Evolutionary conservation across 2,797 vertebrate species (phyloP).

Genomic region (Iguana delicatissima): DNA sequence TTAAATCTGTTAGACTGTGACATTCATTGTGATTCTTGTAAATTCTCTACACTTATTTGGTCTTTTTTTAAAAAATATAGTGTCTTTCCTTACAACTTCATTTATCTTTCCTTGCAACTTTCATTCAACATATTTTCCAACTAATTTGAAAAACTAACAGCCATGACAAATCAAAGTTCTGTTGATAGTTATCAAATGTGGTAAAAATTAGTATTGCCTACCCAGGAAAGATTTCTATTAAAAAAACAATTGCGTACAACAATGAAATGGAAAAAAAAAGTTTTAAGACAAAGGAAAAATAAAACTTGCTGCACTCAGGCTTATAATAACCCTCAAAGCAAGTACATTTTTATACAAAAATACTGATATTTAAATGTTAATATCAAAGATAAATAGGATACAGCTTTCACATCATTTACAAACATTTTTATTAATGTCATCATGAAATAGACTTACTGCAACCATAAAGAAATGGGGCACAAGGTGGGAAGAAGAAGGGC

Average conservation of each 20-base stretch:
- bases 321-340: constrained; percentile 60
- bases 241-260: constrained; percentile 31
- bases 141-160: constrained; percentile 41
- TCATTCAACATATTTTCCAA: constrained; percentile 27
- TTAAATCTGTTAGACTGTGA: constrained; percentile 43
- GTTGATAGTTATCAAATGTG: constrained; percentile 32
- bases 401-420: background rate
- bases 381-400: constrained; percentile 50
- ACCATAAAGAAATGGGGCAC: background rate
- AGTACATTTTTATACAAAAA: constrained; percentile 65
- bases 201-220: constrained; percentile 35
- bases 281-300: background rate
- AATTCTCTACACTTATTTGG: constrained; percentile 60
- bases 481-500: background rate
- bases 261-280: constrained; percentile 26
- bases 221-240: constrained; percentile 30
- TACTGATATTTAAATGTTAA: constrained; percentile 41
- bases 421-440: constrained; percentile 22
- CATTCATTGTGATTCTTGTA: constrained; percentile 21
- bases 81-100: constrained; percentile 20
- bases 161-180: constrained; percentile 23
- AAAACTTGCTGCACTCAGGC: constrained; percentile 9
- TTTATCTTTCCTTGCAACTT: constrained; percentile 1
- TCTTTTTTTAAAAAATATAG: constrained; percentile 45
- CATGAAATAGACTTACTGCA: background rate